Percentiles rank a stretch among this genome's conserved stretches.
Conservation (phyloP, 2,888 invertebrate genomes). For the Girardia tigrina region DNA sequence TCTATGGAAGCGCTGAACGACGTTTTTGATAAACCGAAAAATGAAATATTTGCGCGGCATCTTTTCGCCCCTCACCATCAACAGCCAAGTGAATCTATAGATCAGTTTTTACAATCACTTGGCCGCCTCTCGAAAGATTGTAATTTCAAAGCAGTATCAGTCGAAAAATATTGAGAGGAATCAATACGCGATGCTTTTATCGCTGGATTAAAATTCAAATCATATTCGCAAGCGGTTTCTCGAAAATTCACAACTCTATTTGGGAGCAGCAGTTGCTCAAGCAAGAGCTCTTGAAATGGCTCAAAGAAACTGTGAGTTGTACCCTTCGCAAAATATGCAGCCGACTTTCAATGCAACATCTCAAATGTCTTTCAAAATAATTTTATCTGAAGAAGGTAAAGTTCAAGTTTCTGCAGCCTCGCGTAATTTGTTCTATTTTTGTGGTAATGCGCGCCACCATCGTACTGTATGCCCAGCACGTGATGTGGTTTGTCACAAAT, state of each 20-base stretch:
- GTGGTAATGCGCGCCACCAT: conserved; percentile 30
- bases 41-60: conserved; percentile 31
- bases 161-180: conserved; percentile 26
- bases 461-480: conserved; percentile 30
- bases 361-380: no score
- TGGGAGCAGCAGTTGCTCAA: conserved; percentile 20
- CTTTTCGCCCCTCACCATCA: conserved; percentile 21
- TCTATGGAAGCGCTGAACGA: no score
- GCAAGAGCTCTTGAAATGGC: conserved; percentile 27
- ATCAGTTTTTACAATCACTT: conserved; percentile 26
- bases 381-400: no score
- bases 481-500: conserved; percentile 29
- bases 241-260: conserved; percentile 25
- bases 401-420: conserved; percentile 25
- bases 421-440: conserved; percentile 31
- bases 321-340: no score
- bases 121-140: conserved; percentile 25
- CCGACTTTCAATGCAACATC: no score
- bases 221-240: conserved; percentile 27
- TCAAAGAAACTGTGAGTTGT: conserved; percentile 25
- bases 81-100: conserved; percentile 28
- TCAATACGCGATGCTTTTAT: conserved; percentile 28
- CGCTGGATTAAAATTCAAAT: conserved; percentile 7
- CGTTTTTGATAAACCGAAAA: conserved; percentile 30
- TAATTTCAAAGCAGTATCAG: conserved; percentile 27